Evolutionary conservation across 1,140 invertebrate species (phyloP), one percentile per base, ranked within the genome.

Genomic region (Contarinia nasturtii): DNA sequence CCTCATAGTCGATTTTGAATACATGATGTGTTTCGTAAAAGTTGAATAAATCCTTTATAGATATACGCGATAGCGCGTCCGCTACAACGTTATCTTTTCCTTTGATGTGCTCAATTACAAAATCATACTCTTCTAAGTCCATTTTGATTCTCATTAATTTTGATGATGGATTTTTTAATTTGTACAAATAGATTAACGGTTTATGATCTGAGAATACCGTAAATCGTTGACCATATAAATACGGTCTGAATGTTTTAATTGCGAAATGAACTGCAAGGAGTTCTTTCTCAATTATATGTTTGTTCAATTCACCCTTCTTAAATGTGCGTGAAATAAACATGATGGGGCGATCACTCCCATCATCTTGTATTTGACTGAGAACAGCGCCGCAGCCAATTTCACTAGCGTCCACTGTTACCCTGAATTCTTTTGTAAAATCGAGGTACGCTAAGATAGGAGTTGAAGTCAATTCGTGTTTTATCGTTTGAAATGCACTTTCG

Each of bases 1-100:
- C n/a, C n/a, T n/a, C n/a, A n/a, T n/a, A n/a, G n/a, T n/a, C n/a
- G n/a, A n/a, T n/a, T n/a, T n/a, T n/a, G n/a, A n/a, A n/a, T n/a
- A n/a, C n/a, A n/a, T n/a, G n/a, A n/a, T n/a, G n/a, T n/a, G n/a
- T n/a, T n/a, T n/a, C n/a, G n/a, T n/a, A n/a, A n/a, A n/a, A n/a
- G n/a, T n/a, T n/a, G n/a, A n/a, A n/a, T n/a, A n/a, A n/a, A n/a
- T n/a, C n/a, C n/a, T n/a, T n/a, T n/a, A n/a, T n/a, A n/a, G n/a
- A n/a, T n/a, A n/a, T n/a, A n/a, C n/a, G n/a, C n/a, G n/a, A n/a
- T n/a, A n/a, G n/a, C n/a, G n/a, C n/a, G 47, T 76, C 71, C 0
- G 69, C 73, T 4, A 66, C 44, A 0, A 73, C 55, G 8, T 36
- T 61, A 49, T 75, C 73, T 48, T n/a, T n/a, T n/a, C n/a, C n/a